Base-by-base conservation (phyloP, 2,888 invertebrate genomes). In the Leptopterna dolabrata region DNA sequence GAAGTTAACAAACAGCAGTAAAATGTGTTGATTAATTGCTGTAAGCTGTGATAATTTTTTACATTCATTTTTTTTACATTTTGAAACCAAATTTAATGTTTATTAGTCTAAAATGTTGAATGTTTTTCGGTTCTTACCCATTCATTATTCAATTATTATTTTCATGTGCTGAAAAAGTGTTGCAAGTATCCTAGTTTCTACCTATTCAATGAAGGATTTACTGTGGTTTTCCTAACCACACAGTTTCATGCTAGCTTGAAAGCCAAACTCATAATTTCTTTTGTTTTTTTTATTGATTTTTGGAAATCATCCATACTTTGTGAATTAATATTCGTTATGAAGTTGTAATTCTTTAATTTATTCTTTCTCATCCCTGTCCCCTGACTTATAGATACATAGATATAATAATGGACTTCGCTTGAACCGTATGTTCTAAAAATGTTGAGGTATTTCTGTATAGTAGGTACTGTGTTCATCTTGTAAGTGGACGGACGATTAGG, bases 31-130 rank as follows among this genome's bases (percentile, higher is more conserved):
- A 83, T 19, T 70, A 70, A 83, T 83, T 70, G 83, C 70, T 83
- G 83, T 83, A 63, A 83, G 83, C 83, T 83, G 83, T 83, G 83
- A 83, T 83, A 83, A 83, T 83, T 78, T 78, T 76, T 76, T 63
- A 63, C 82, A 82, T 41, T 82, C 82, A 41, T 82, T 82, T 82
- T 24, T 70, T 70, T 70, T 70, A 41, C 41, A 83, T 83, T 83
- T 41, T 70, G 36, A 83, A 83, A 27, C 83, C 83, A 83, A 83
- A 83, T 70, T 83, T 41, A 24, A 83, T 63, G 29, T 63, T 70
- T 70, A 70, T 24, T 70, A 13, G 27, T 83, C 63, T 24, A 70
- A 55, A 63, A 70, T 30, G 63, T 41, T 70, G 41, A 19, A 55
- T 14, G 29, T 30, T 29, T 70, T 70, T 41, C 63, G 55, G 83